These are phyloP conservation scores for Aphelocoma californica DNA, from an alignment of 2,797 vertebrate species.

Conservation along the genomic window DNA sequence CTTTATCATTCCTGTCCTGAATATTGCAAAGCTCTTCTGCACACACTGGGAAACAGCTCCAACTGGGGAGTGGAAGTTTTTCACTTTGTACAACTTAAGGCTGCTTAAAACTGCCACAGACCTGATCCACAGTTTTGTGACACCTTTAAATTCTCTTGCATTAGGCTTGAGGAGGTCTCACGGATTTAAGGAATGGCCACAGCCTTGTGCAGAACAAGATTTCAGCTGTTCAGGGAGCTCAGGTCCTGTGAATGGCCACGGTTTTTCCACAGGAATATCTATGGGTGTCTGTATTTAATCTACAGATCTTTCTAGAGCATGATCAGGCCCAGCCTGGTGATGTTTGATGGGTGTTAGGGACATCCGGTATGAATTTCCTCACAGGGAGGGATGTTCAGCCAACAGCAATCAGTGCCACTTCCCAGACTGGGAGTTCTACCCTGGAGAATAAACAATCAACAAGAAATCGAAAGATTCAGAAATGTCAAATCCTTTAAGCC, in stretches of 20 bases:
- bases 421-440: not conserved
- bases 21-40: not conserved
- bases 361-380: not conserved
- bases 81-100: not conserved
- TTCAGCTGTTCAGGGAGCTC: not conserved
- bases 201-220: not conserved
- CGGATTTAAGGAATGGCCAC: not conserved
- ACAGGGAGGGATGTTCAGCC: not conserved
- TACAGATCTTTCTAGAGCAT: not conserved
- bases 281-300: not conserved
- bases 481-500: not conserved
- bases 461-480: not conserved
- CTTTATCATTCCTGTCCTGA: not conserved
- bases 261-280: not conserved
- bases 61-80: not conserved
- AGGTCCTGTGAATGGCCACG: not conserved
- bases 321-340: not conserved
- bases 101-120: not conserved
- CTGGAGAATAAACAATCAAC: not conserved
- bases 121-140: not conserved
- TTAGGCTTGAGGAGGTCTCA: not conserved
- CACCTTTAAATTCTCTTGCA: not conserved
- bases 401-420: not conserved
- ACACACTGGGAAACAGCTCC: not conserved
- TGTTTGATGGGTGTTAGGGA: not conserved